A percentile compares a stretch with the other conserved stretches of the same genome.
Conservation (phyloP, 2,797 vertebrate genomes). For the Coilia nasus region DNA sequence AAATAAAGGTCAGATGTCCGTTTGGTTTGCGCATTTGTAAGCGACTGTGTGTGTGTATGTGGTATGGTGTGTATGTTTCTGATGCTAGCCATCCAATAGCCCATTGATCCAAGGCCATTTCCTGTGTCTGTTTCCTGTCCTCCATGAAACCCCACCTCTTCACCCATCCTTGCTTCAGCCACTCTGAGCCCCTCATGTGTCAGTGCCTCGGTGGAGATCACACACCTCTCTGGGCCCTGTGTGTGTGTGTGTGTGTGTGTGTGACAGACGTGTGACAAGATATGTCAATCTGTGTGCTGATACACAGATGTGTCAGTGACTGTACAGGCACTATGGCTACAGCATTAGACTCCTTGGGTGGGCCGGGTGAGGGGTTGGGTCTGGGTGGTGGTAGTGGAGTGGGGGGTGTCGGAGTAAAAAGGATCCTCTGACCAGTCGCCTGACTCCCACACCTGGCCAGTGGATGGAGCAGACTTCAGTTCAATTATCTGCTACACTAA, state of each 20-base stretch:
- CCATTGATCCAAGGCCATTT: neutral
- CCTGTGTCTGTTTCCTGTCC: neutral
- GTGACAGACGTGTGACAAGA: neutral
- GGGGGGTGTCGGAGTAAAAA: neutral
- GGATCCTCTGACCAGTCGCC: slow-evolving; percentile 33
- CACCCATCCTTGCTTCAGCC: neutral
- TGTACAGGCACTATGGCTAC: neutral
- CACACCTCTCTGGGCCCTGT: neutral
- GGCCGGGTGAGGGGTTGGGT: neutral
- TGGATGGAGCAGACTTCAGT: slow-evolving; percentile 27
- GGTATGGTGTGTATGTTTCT: neutral
- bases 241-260: slow-evolving; percentile 3
- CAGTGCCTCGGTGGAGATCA: neutral
- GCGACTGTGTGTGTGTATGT: too few relatives aligned
- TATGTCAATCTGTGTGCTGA: neutral
- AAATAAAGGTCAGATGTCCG: too few relatives aligned
- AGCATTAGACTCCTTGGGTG: neutral
- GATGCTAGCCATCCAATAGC: neutral
- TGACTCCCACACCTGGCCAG: neutral
- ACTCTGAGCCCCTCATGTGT: neutral
- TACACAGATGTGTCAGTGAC: neutral
- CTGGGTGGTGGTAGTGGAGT: too few relatives aligned
- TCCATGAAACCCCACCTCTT: neutral
- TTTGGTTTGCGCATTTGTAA: too few relatives aligned
- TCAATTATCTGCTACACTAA: slow-evolving; percentile 45